Conservation (phyloP, 2,113 vertebrate genomes). For the Austrofundulus limnaeus region DNA sequence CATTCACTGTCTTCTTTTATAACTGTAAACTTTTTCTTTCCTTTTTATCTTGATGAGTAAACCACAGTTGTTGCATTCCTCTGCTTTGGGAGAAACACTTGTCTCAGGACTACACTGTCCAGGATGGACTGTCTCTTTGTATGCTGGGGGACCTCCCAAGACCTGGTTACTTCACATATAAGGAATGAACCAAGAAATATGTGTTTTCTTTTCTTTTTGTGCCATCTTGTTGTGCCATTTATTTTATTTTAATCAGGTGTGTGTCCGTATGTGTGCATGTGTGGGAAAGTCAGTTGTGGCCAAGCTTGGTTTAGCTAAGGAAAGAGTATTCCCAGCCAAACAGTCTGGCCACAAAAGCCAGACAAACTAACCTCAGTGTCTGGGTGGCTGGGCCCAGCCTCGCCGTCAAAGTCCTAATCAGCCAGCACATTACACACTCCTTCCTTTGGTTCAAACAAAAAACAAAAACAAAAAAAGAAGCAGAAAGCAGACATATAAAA, state of each 20-base stretch:
- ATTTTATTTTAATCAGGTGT: constrained; percentile 52
- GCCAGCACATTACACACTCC: constrained; percentile 60
- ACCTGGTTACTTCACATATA: constrained; percentile 7
- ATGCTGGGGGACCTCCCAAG: constrained; percentile 7
- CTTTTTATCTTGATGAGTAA: constrained; percentile 13
- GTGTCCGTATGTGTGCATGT: constrained; percentile 34
- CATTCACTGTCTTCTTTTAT: constrained; percentile 33
- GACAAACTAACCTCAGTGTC: constrained; percentile 72
- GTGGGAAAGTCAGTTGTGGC: constrained; percentile 51
- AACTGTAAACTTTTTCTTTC: constrained; percentile 21
- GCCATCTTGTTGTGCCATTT: constrained; percentile 1
- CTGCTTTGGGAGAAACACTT: constrained; percentile 35
- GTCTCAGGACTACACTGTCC: constrained; percentile 8
- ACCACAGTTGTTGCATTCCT: constrained; percentile 48
- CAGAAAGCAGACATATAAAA: background rate
- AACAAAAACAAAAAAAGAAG: constrained; percentile 27
- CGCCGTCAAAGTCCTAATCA: constrained; percentile 69
- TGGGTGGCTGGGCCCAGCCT: constrained; percentile 65
- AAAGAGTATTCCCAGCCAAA: constrained; percentile 65
- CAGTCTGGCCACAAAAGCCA: constrained; percentile 73
- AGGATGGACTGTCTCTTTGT: constrained; percentile 18
- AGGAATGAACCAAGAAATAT: constrained; percentile 10
- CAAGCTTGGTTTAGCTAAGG: constrained; percentile 58
- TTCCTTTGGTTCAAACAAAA: constrained; percentile 44
- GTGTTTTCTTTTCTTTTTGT: constrained; percentile 14